Conservation (phyloP, 2,113 vertebrate genomes). For the Phrynocephalus versicolor region DNA sequence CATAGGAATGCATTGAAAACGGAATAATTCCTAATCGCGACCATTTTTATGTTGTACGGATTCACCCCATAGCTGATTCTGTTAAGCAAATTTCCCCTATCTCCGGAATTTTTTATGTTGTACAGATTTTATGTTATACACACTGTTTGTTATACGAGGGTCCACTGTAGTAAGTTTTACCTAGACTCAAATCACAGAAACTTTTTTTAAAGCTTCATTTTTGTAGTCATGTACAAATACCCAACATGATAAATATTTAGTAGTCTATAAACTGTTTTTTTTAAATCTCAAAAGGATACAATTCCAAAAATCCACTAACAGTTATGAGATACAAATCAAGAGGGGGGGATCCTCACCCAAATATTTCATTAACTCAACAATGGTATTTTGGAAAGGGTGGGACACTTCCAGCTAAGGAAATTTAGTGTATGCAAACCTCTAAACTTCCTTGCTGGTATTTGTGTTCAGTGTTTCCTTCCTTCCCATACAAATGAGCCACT, state of each 20-base stretch:
- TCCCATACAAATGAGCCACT: neutral
- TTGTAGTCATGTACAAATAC: neutral
- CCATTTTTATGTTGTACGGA: too few relatives aligned
- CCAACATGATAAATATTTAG: neutral
- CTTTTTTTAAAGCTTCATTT: neutral
- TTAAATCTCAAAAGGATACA: neutral
- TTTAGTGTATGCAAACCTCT: neutral
- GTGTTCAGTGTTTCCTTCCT: neutral
- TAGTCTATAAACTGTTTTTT: neutral
- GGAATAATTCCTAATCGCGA: too few relatives aligned
- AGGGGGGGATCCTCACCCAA: neutral
- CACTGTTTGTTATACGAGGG: too few relatives aligned
- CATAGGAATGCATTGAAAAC: too few relatives aligned
- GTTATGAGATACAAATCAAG: neutral
- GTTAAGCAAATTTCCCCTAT: too few relatives aligned
- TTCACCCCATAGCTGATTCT: too few relatives aligned
- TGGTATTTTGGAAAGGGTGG: neutral
- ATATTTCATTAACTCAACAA: neutral
- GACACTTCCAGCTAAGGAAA: neutral
- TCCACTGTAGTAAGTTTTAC: neutral
- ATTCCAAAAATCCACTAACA: neutral
- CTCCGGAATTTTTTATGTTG: too few relatives aligned
- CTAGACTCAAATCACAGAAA: neutral
- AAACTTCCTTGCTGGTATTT: neutral
- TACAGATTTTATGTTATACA: too few relatives aligned